A percentile compares a stretch with the other conserved stretches of the same genome.
Evolutionary conservation across 2,113 vertebrate species (phyloP).

Genomic region (Struthidea cinerea): DNA sequence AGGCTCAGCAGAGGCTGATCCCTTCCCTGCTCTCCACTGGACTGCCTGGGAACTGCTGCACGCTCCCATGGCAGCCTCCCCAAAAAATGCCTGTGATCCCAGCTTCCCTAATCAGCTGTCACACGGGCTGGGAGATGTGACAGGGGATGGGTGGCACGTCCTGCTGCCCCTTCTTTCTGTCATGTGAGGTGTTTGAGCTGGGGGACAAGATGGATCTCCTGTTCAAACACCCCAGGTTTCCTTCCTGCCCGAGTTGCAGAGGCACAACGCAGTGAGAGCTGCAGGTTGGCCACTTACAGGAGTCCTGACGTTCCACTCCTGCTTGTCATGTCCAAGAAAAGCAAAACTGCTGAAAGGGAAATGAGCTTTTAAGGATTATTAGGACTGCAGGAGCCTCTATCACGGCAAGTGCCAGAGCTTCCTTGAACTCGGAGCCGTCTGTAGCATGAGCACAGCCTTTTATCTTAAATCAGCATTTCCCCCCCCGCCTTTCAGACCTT

Average conservation of each 20-base stretch:
- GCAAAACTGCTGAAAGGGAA: not conserved
- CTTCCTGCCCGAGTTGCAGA: not conserved
- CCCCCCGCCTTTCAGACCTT: not conserved
- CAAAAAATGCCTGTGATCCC: not conserved
- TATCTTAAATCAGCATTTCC: not conserved
- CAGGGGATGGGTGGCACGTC: rapidly evolving
- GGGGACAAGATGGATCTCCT: not conserved
- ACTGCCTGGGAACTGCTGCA: not conserved
- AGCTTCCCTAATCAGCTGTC: rapidly evolving
- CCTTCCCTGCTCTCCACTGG: not conserved
- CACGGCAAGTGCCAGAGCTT: not conserved
- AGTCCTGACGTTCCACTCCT: not conserved
- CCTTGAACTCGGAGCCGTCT: not conserved
- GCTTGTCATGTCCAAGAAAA: not conserved
- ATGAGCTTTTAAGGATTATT: not conserved
- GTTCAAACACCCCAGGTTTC: not conserved
- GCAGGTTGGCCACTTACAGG: not conserved
- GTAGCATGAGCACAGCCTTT: not conserved
- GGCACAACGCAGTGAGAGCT: not conserved
- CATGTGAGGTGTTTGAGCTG: not conserved
- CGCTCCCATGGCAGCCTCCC: rapidly evolving
- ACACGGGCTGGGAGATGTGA: not conserved
- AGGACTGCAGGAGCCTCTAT: not conserved
- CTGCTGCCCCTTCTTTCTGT: not conserved
- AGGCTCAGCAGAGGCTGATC: not conserved